Percentiles rank a stretch among this genome's conserved stretches.
Evolutionary conservation across 1,140 invertebrate species (phyloP).

Genomic region (Polyergus mexicanus): DNA sequence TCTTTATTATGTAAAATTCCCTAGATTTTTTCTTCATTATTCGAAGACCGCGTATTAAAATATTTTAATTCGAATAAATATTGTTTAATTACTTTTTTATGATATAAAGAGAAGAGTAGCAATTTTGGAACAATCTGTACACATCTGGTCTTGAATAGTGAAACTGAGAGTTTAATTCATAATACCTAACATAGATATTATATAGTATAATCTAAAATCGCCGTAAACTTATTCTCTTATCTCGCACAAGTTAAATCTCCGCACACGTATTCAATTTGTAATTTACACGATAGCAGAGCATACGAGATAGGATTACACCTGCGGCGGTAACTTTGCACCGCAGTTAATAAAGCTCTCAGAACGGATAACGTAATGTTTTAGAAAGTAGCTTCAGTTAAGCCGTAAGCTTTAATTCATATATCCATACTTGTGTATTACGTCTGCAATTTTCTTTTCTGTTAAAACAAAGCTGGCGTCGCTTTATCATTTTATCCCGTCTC

Average conservation of each 20-base stretch:
- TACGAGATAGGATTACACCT: conserved; percentile 47
- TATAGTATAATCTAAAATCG: not conserved
- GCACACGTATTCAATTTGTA: conserved; percentile 60
- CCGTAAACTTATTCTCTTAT: conserved; percentile 10
- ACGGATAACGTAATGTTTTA: conserved; percentile 14
- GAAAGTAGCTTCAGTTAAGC: conserved; percentile 53
- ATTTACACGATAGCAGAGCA: conserved; percentile 47
- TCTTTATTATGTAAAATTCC: not conserved
- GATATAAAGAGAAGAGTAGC: not conserved
- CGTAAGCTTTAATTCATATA: conserved; percentile 38
- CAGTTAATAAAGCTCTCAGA: conserved; percentile 51
- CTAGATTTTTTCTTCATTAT: not conserved
- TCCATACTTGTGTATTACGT: not conserved
- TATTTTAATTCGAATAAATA: not conserved
- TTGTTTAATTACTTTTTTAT: not conserved
- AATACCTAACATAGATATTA: conserved; percentile 5
- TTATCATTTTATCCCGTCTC: not conserved
- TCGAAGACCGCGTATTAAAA: not conserved
- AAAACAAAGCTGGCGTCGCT: not conserved
- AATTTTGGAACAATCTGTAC: not conserved
- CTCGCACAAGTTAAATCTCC: conserved; percentile 8
- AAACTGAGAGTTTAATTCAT: not conserved
- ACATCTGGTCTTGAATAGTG: not conserved
- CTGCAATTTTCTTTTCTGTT: not conserved
- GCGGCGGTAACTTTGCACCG: conserved; percentile 50